These are phyloP conservation scores for Patiria pectinifera DNA, from an alignment of 53 echinoderm and acorn worm species.

Conservation along the genomic window DNA sequence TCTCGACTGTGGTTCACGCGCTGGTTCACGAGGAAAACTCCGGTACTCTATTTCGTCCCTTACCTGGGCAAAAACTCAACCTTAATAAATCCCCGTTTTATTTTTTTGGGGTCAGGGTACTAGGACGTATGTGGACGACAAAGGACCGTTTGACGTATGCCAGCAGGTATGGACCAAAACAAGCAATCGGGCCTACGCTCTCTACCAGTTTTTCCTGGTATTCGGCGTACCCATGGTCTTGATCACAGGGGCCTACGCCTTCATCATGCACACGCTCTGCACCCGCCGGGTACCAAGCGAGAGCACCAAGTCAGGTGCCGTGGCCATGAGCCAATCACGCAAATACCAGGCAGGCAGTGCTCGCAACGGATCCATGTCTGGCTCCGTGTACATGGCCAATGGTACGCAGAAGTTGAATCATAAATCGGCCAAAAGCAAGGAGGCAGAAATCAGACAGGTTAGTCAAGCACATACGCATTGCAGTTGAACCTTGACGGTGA, in stretches of 20 bases:
- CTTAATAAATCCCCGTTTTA: too few relatives aligned
- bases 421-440: constrained; percentile 26
- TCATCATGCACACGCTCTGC: constrained; percentile 36
- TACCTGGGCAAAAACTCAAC: too few relatives aligned
- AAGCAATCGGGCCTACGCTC: background rate
- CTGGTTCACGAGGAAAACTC: too few relatives aligned
- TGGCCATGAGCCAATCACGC: constrained; percentile 19
- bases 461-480: background rate
- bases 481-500: background rate
- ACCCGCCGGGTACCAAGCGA: constrained; percentile 21
- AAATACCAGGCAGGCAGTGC: constrained; percentile 20
- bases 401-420: constrained; percentile 31
- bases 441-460: constrained; percentile 59
- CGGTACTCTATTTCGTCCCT: too few relatives aligned
- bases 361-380: background rate
- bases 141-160: background rate
- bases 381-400: constrained; percentile 28
- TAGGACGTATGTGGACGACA: background rate
- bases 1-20: too few relatives aligned
- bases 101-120: background rate
- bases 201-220: constrained; percentile 37
- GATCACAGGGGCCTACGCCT: constrained; percentile 32
- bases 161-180: background rate
- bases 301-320: background rate
- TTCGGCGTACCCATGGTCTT: constrained; percentile 22